A percentile compares a stretch with the other conserved stretches of the same genome.
phyloP scores from a whole-genome alignment of 2,888 invertebrate species.

The Ectropis crepuscularia region DNA sequence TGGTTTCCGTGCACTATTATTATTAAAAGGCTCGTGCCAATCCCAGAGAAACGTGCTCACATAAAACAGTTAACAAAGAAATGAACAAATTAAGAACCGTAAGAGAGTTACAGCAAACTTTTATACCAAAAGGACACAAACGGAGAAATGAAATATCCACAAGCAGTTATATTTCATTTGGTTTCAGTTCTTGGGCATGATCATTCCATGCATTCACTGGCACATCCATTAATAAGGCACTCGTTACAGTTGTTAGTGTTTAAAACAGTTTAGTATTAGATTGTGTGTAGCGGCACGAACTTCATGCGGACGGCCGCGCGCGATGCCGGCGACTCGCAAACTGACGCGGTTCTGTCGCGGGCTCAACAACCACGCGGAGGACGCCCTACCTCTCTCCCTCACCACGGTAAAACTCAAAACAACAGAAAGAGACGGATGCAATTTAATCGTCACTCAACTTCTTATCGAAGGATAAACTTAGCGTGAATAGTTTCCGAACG shows the following conservation, averaged over 20 bases:
- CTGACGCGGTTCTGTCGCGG: slow-evolving; percentile 76
- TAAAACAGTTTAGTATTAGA: slow-evolving; percentile 69
- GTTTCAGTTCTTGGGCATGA: slow-evolving; percentile 58
- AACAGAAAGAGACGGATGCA: slow-evolving; percentile 64
- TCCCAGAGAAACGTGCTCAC: slow-evolving; percentile 72
- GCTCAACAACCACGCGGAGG: slow-evolving; percentile 77
- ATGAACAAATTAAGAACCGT: slow-evolving; percentile 57
- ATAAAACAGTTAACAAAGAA: slow-evolving; percentile 68
- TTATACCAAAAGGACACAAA: slow-evolving; percentile 82
- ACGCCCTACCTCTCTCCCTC: slow-evolving; percentile 79
- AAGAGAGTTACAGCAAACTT: slow-evolving; percentile 63
- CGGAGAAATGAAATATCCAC: slow-evolving; percentile 62
- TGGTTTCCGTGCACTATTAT: slow-evolving; percentile 83
- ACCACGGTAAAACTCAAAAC: slow-evolving; percentile 53
- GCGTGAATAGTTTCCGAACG: slow-evolving; percentile 77
- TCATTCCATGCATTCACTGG: slow-evolving; percentile 77
- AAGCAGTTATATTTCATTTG: slow-evolving; percentile 65
- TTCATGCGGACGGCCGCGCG: slow-evolving; percentile 76
- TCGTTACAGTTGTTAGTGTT: slow-evolving; percentile 62
- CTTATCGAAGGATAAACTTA: slow-evolving; percentile 82
- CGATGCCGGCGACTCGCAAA: slow-evolving; percentile 83
- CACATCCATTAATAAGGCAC: slow-evolving; percentile 83
- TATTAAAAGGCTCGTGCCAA: slow-evolving; percentile 83
- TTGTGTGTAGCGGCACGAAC: slow-evolving; percentile 76
- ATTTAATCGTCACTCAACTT: slow-evolving; percentile 61